phyloP scores from a whole-genome alignment of 92 coral and sea anemone species.

The Palythoa caribaeorum region DNA sequence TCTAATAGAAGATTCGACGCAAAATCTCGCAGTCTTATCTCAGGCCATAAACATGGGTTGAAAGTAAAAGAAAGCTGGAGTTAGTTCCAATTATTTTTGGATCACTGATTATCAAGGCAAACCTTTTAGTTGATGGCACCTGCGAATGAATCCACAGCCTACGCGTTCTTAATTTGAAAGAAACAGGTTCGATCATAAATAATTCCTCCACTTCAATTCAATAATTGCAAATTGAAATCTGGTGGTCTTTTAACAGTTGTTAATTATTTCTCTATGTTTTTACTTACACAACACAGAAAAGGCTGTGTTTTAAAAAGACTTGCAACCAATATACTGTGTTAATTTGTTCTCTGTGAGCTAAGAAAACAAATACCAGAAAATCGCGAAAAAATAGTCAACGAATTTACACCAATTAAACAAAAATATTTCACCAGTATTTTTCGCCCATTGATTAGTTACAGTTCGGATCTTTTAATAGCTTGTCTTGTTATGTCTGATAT shows the following conservation, averaged over 20 bases:
- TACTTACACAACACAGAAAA: constrained; percentile 7
- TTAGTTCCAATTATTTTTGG: constrained; percentile 3
- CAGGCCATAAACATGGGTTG: no score
- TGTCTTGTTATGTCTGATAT: background rate
- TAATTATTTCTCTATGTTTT: constrained; percentile 28
- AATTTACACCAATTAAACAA: constrained; percentile 5
- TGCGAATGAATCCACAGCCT: background rate
- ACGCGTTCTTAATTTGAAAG: constrained; percentile 18
- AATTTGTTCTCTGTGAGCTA: background rate
- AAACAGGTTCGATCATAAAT: constrained; percentile 40
- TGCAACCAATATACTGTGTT: background rate
- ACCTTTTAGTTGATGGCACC: constrained; percentile 20
- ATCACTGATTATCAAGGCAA: background rate
- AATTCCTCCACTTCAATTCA: constrained; percentile 39
- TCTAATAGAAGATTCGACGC: no score
- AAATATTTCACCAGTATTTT: background rate
- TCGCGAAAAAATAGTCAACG: background rate
- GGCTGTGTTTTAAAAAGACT: background rate
- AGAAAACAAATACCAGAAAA: background rate
- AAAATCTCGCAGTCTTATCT: no score
- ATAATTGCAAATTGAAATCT: constrained; percentile 35
- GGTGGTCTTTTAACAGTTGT: constrained; percentile 51
- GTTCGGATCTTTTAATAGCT: constrained; percentile 11
- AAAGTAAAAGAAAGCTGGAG: no score
- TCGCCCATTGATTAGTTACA: constrained; percentile 13